Evolutionary conservation across 2,888 invertebrate species (phyloP), one percentile per base, ranked within the genome.

Genomic region (Punctoribates punctum): DNA sequence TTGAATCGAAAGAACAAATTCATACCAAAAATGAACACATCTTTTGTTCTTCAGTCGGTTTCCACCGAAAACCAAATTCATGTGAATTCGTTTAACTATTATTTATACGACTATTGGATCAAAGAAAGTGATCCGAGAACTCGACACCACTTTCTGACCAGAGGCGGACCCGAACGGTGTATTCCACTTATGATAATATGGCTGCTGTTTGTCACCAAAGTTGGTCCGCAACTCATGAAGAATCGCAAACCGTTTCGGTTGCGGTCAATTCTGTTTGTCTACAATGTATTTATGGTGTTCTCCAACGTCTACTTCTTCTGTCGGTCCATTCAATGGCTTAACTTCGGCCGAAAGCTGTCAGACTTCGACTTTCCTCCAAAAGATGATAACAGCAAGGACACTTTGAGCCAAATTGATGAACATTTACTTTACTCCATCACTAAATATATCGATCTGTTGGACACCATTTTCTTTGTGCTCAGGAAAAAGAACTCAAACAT

Each of bases 391-490:
- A n/a, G 0, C 3, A 13, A 11, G 2, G n/a, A 48, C 11, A 75
- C 75, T 0, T 5, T 75, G 11, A 60, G 9, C 15, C 13, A n/a
- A 17, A 46, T 46, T 34, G 46, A 48, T 11, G 25, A 70, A 15
- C 29, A 27, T 20, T 4, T 29, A 20, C 11, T 67, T 23, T 75
- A 75, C 54, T 11, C 4, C 17, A n/a, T 62, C 13, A 75, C 75
- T 1, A 75, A 75, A 34, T 57, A 70, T 4, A 25, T 54, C 25
- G 75, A 75, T 20, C 38, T 75, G 20, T 38, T 75, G 4, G 75
- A 75, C 29, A 75, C 75, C 15, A 25, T 75, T 13, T 75, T 75
- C 54, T 75, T 75, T 42, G 75, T 75, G 5, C 34, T 75, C 23
- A 70, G 75, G 3, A 75, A 75, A 51, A 75, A 75, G 70, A 70